These are phyloP conservation scores for Syngnathus rostellatus DNA, from an alignment of 2,797 vertebrate genomes.

Conservation along the genomic window DNA sequence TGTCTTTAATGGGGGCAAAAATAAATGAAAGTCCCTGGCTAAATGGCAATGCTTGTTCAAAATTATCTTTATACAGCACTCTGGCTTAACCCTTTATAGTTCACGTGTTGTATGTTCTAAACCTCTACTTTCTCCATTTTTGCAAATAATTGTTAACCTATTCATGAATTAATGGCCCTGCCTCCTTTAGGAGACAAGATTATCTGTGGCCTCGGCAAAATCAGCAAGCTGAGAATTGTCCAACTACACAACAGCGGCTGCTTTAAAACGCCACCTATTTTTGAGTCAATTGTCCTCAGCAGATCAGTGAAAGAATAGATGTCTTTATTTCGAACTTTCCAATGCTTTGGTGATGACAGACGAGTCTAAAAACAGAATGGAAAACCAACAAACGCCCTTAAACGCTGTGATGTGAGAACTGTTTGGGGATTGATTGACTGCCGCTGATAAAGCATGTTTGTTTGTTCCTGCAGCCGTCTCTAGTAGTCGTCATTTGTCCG, in stretches of 20 bases:
- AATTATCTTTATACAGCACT: neutral
- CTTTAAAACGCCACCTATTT: neutral
- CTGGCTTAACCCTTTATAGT: neutral
- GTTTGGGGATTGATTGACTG: constrained; percentile 26
- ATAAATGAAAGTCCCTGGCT: constrained; percentile 22
- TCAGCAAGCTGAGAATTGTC: neutral
- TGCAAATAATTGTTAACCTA: neutral
- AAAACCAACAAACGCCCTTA: constrained; percentile 17
- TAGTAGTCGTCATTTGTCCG: constrained; percentile 18
- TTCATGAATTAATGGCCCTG: neutral
- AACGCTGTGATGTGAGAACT: constrained; percentile 13
- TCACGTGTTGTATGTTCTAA: neutral
- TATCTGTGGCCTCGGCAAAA: no score
- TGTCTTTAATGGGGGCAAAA: constrained; percentile 41
- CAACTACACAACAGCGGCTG: neutral
- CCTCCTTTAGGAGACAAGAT: neutral
- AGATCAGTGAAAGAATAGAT: constrained; percentile 32
- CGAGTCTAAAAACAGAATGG: constrained; percentile 20
- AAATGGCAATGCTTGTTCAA: constrained; percentile 1
- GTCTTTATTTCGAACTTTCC: constrained; percentile 37
- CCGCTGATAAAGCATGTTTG: constrained; percentile 25
- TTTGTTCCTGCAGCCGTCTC: constrained; percentile 29
- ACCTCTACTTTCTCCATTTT: neutral
- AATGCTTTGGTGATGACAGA: constrained; percentile 24
- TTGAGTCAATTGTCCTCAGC: neutral